A percentile compares a stretch with the other conserved stretches of the same genome.
Evolutionary conservation across 2,888 invertebrate genomes (phyloP).

Genomic region (Andrena praecox): DNA sequence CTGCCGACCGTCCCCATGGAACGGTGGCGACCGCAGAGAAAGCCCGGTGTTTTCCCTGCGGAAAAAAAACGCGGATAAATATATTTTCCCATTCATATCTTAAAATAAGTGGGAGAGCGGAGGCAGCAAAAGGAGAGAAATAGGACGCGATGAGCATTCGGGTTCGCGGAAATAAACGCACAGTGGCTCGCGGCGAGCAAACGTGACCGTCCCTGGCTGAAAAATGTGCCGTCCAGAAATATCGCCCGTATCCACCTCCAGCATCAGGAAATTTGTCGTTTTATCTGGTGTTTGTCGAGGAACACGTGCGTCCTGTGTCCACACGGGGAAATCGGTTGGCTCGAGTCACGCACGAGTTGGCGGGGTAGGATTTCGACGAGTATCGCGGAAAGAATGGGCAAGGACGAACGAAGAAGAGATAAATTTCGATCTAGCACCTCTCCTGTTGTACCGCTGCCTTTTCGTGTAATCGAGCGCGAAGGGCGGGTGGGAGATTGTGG

Average conservation of each 20-base stretch:
- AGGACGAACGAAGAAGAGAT: background rate
- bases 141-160: background rate
- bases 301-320: background rate
- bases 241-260: background rate
- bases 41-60: background rate
- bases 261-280: background rate
- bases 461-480: background rate
- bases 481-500: background rate
- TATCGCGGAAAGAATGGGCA: conserved; percentile 11
- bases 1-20: background rate
- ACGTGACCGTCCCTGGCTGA: conserved; percentile 2
- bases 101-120: background rate
- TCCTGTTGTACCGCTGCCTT: background rate
- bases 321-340: conserved; percentile 16
- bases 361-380: background rate
- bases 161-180: conserved; percentile 7
- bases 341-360: conserved; percentile 31
- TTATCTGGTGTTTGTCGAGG: background rate
- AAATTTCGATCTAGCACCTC: background rate
- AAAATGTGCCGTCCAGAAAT: conserved; percentile 4
- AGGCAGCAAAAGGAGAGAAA: background rate
- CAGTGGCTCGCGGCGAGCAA: background rate
- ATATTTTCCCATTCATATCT: conserved; percentile 20
- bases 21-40: background rate
- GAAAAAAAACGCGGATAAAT: background rate